phyloP scores from a whole-genome alignment of 2,797 vertebrate genomes.

The Trematomus bernacchii region DNA sequence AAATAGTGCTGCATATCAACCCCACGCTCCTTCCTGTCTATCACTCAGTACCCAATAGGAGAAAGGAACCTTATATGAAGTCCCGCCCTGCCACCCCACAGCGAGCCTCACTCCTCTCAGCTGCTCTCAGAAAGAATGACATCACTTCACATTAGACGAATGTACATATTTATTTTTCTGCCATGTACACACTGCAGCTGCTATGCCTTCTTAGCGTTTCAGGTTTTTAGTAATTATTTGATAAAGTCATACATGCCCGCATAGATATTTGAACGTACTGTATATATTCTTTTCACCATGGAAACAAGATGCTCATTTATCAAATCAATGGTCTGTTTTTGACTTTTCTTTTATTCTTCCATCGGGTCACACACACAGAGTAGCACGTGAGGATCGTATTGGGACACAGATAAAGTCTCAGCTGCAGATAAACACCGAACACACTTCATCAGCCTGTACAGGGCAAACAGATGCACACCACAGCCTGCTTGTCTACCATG shows the following conservation, averaged over 20 bases:
- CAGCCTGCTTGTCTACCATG: slow-evolving; percentile 41
- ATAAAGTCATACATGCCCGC: slow-evolving; percentile 95
- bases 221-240: slow-evolving; percentile 84
- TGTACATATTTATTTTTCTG: slow-evolving; percentile 95
- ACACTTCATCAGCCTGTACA: slow-evolving; percentile 27
- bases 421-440: slow-evolving; percentile 88
- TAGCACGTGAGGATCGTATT: slow-evolving; percentile 83
- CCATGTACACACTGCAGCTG: slow-evolving; percentile 94
- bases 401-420: slow-evolving; percentile 90
- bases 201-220: slow-evolving; percentile 92
- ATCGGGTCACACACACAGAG: slow-evolving; percentile 89
- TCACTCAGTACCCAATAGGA: too few relatives aligned
- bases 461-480: slow-evolving; percentile 18
- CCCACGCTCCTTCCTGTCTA: too few relatives aligned
- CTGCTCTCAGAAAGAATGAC: slow-evolving; percentile 59
- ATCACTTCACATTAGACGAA: slow-evolving; percentile 87
- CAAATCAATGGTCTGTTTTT: slow-evolving; percentile 87
- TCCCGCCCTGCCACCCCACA: too few relatives aligned
- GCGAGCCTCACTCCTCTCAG: background rate
- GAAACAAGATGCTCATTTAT: slow-evolving; percentile 93
- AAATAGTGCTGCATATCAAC: too few relatives aligned
- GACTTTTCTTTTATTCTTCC: slow-evolving; percentile 83
- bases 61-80: too few relatives aligned
- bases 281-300: slow-evolving; percentile 94
- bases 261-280: slow-evolving; percentile 85